A percentile compares a stretch with the other conserved stretches of the same genome.
phyloP scores from a whole-genome alignment of 2,113 vertebrate genomes.

The Rhipidura dahli region DNA sequence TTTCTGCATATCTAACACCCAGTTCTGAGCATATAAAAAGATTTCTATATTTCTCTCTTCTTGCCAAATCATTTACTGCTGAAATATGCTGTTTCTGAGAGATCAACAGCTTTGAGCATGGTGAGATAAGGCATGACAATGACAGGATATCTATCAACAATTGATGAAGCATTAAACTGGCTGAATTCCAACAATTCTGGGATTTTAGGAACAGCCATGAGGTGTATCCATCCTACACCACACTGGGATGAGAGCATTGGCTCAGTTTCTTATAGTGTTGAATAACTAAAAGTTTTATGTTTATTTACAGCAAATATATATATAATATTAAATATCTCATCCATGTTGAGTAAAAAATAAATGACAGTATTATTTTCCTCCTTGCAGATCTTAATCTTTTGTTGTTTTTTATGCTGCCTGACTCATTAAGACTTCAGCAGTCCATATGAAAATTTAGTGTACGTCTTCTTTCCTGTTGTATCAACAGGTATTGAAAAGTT shows the following conservation, averaged over 20 bases:
- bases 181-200: neutral
- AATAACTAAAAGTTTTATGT: neutral
- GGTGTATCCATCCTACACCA: accelerated
- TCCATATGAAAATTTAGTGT: neutral
- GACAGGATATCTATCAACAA: neutral
- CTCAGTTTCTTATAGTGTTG: neutral
- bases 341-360: neutral
- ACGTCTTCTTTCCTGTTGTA: neutral
- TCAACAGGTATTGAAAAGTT: neutral
- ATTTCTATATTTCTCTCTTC: neutral
- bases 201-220: neutral
- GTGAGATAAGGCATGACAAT: neutral
- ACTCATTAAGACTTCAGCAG: neutral
- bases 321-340: neutral
- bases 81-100: neutral
- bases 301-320: neutral
- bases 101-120: neutral
- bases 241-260: neutral
- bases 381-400: neutral
- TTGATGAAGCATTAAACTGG: neutral
- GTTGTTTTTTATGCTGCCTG: neutral
- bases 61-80: neutral
- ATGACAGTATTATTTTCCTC: neutral
- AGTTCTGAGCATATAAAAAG: neutral
- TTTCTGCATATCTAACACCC: neutral